Evolutionary conservation across 2,113 vertebrate genomes (phyloP).

Genomic region (Colistium nudipinnis): DNA sequence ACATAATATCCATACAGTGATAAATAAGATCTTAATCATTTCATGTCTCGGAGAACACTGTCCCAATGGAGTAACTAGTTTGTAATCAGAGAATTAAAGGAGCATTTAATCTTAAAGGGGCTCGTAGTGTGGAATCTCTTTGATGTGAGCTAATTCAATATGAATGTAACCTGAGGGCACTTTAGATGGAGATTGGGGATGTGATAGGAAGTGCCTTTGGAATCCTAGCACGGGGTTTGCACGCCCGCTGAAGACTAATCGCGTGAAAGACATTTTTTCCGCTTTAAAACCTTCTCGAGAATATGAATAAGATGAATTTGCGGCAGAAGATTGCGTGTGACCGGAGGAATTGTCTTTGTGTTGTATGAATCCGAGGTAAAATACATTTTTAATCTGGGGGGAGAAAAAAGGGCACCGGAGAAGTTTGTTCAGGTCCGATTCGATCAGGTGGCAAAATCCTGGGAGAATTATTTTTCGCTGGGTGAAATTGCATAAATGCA

Average conservation of each 20-base stretch:
- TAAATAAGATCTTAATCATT: constrained; percentile 34
- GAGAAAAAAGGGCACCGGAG: too few relatives aligned
- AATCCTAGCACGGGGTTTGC: constrained; percentile 42
- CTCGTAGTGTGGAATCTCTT: constrained; percentile 78
- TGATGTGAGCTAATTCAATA: constrained; percentile 82
- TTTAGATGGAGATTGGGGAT: constrained; percentile 70
- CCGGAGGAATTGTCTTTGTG: not conserved
- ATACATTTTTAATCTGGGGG: too few relatives aligned
- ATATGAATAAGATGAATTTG: constrained; percentile 41
- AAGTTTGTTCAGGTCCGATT: too few relatives aligned
- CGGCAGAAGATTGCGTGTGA: constrained; percentile 16
- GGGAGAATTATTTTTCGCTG: too few relatives aligned
- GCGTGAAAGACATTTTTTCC: constrained; percentile 47
- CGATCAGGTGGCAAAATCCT: too few relatives aligned
- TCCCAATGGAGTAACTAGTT: constrained; percentile 67
- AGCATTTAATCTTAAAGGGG: constrained; percentile 77
- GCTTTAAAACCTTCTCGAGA: constrained; percentile 54
- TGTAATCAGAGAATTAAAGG: constrained; percentile 69
- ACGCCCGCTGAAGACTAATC: constrained; percentile 52
- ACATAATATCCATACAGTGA: constrained; percentile 8
- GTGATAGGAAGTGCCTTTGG: constrained; percentile 57
- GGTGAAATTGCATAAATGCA: too few relatives aligned
- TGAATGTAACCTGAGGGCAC: constrained; percentile 76
- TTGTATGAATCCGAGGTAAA: constrained; percentile 1
- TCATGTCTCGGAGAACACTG: constrained; percentile 39